phyloP scores from a whole-genome alignment of 2,113 vertebrate species.

The Catharus bicknelli region DNA sequence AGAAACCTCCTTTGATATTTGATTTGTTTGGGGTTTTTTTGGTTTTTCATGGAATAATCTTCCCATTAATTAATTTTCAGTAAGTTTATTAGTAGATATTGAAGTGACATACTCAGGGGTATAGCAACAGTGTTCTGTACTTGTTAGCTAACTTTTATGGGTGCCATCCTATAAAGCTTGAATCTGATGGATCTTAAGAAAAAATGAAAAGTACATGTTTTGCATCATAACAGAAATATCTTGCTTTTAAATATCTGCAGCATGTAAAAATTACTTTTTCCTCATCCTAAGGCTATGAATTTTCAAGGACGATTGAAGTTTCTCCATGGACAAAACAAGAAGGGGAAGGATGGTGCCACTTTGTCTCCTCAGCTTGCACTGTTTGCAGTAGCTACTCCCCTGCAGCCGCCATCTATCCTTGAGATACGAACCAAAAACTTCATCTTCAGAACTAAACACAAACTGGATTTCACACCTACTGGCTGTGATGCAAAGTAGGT shows the following conservation, averaged over 20 bases:
- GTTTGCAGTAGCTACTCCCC: constrained; percentile 82
- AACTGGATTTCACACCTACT: constrained; percentile 85
- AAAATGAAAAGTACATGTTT: neutral
- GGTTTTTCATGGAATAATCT: neutral
- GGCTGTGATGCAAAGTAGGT: constrained; percentile 86
- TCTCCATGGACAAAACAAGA: constrained; percentile 86
- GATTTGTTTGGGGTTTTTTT: neutral
- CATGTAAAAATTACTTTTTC: neutral
- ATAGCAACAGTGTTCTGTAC: neutral
- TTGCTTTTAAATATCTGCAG: neutral
- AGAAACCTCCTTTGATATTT: neutral
- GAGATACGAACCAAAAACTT: constrained; percentile 87
- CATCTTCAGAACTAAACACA: constrained; percentile 88
- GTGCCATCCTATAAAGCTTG: neutral
- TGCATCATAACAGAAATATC: neutral
- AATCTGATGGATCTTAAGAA: neutral
- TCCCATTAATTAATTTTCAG: neutral
- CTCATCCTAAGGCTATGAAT: constrained; percentile 80
- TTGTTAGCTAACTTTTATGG: neutral
- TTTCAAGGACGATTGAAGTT: constrained; percentile 86
- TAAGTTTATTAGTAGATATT: neutral
- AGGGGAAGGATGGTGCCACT: constrained; percentile 76
- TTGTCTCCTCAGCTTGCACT: constrained; percentile 82
- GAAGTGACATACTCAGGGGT: neutral
- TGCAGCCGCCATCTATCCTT: constrained; percentile 85